A percentile compares a stretch with the other conserved stretches of the same genome.
Conservation (phyloP, 2,797 vertebrate genomes). For the Sitta carolinensis region DNA sequence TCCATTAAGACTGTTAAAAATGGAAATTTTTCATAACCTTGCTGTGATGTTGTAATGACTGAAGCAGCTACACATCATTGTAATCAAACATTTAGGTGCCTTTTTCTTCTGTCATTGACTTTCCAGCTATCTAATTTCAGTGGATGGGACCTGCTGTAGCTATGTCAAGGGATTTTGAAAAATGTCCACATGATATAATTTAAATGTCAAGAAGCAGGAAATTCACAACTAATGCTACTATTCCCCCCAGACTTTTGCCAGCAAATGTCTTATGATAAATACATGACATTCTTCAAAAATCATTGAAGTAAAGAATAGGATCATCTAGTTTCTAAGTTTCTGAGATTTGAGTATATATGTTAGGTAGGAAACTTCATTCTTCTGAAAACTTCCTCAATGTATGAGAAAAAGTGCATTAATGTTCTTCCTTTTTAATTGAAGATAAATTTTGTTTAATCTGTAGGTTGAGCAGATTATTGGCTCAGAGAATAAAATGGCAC, state of each 20-base stretch:
- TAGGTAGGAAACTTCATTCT: background rate
- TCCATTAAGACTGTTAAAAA: conserved; percentile 39
- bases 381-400: background rate
- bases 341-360: background rate
- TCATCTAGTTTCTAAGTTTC: background rate
- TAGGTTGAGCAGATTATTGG: background rate
- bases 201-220: conserved; percentile 27
- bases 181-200: background rate
- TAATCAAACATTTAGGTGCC: background rate
- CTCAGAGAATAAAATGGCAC: background rate
- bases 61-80: background rate
- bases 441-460: background rate
- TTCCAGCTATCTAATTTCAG: background rate
- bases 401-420: background rate
- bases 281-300: background rate
- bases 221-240: background rate
- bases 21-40: conserved; percentile 24
- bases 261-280: background rate
- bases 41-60: background rate
- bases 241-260: background rate
- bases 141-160: background rate
- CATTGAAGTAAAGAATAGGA: background rate
- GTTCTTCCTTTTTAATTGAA: background rate
- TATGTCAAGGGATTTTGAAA: background rate
- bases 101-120: background rate